Evolutionary conservation across 2,113 vertebrate genomes (phyloP).

Genomic region (Ammodytes marinus): DNA sequence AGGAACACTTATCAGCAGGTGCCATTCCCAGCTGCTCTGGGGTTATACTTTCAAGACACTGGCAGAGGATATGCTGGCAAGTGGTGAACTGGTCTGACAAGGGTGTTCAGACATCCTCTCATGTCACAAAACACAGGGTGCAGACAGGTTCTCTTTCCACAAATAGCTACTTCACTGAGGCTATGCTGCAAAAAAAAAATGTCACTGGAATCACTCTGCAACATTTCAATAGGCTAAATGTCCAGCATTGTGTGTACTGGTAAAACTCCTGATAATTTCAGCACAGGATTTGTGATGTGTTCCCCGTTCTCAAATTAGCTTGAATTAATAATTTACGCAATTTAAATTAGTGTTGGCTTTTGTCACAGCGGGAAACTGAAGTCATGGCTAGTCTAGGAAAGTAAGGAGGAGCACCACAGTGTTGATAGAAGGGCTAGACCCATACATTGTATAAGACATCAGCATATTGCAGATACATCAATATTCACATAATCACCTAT

Average conservation of each 20-base stretch:
- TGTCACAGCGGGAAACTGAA: neutral
- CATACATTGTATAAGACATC: neutral
- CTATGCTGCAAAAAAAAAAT: neutral
- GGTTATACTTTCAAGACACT: slow-evolving; percentile 11
- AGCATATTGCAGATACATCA: neutral
- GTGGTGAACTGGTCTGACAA: slow-evolving; percentile 1
- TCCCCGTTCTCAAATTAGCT: neutral
- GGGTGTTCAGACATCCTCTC: neutral
- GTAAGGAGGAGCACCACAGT: neutral
- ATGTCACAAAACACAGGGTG: neutral
- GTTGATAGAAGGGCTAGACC: neutral
- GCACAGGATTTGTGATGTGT: neutral
- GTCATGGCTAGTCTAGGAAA: neutral
- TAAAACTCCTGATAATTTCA: neutral
- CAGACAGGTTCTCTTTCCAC: neutral
- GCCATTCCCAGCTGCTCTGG: slow-evolving; percentile 9
- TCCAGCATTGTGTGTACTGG: too few relatives aligned
- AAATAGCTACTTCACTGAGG: neutral
- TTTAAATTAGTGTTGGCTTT: neutral
- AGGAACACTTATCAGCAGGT: neutral
- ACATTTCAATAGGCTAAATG: neutral
- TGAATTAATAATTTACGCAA: neutral
- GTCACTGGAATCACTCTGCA: neutral
- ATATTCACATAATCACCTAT: too few relatives aligned
- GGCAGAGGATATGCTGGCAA: neutral